Evolutionary conservation across 2,888 invertebrate species (phyloP).

Genomic region (Drosophila conformis): DNA sequence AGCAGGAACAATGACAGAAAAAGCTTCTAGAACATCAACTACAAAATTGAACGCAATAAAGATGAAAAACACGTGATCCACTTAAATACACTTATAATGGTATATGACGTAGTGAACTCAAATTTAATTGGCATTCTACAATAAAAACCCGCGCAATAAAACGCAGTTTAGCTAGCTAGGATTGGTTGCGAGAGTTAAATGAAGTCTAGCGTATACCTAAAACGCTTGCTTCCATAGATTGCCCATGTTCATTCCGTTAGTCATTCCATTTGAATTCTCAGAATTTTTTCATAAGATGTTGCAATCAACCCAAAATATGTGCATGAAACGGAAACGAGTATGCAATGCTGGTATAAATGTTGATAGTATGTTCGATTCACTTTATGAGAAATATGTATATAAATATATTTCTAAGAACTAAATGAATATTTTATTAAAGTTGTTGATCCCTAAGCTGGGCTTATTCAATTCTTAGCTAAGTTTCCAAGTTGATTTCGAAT

Average conservation of each 20-base stretch:
- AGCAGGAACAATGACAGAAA: constrained; percentile 51
- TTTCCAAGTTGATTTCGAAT: neutral
- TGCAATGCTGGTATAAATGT: constrained; percentile 11
- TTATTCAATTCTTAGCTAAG: neutral
- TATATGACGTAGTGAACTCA: constrained; percentile 7
- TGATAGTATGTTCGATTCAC: constrained; percentile 10
- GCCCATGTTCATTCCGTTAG: neutral
- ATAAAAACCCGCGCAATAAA: constrained; percentile 12
- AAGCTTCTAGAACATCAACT: constrained; percentile 43
- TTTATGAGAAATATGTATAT: neutral
- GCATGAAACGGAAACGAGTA: constrained; percentile 12
- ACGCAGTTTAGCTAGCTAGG: constrained; percentile 6
- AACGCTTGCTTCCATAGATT: neutral
- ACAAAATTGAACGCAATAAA: constrained; percentile 29
- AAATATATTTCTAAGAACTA: neutral
- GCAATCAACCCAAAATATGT: neutral
- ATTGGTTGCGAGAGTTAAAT: neutral
- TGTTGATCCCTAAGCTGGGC: neutral
- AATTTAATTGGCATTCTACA: constrained; percentile 7
- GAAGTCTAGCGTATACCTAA: neutral
- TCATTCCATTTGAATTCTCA: neutral
- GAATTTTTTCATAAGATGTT: neutral
- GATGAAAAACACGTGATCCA: constrained; percentile 15
- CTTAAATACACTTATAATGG: constrained; percentile 3
- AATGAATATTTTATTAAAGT: neutral